phyloP scores from a whole-genome alignment of 2,113 vertebrate genomes.

The Nothobranchius kuhntae region DNA sequence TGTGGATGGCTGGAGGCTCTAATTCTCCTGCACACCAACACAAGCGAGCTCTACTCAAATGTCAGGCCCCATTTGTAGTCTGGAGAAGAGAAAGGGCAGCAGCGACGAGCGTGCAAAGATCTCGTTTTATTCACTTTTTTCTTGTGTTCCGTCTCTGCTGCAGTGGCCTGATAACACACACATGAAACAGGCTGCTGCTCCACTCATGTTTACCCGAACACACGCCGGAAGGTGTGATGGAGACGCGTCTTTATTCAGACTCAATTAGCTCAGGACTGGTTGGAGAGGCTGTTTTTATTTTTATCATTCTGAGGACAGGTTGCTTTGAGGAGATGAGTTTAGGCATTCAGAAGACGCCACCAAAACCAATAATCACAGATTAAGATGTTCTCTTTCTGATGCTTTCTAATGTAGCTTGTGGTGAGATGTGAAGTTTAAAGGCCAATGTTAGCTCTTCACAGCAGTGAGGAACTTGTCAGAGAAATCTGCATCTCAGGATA shows the following conservation, averaged over 20 bases:
- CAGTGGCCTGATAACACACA: slow-evolving; percentile 35
- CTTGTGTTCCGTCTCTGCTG: slow-evolving; percentile 16
- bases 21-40: slow-evolving; percentile 15
- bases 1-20: slow-evolving; percentile 47
- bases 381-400: no score
- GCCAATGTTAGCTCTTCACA: no score
- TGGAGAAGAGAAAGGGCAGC: slow-evolving; percentile 76
- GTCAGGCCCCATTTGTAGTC: slow-evolving; percentile 84
- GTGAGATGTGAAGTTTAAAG: no score
- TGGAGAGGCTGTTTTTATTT: no score
- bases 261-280: no score
- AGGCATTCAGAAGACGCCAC: no score
- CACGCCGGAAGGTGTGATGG: not conserved
- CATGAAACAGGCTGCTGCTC: slow-evolving; percentile 35
- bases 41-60: slow-evolving; percentile 75
- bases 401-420: not conserved
- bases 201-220: not conserved
- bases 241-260: no score
- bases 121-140: slow-evolving; percentile 13
- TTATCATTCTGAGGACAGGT: no score
- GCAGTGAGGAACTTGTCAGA: no score
- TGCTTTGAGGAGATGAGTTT: no score
- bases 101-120: slow-evolving; percentile 44
- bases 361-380: no score
- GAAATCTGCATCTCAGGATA: no score